Base-by-base conservation (phyloP, 1,140 invertebrate species). In the Coptotermes formosanus region DNA sequence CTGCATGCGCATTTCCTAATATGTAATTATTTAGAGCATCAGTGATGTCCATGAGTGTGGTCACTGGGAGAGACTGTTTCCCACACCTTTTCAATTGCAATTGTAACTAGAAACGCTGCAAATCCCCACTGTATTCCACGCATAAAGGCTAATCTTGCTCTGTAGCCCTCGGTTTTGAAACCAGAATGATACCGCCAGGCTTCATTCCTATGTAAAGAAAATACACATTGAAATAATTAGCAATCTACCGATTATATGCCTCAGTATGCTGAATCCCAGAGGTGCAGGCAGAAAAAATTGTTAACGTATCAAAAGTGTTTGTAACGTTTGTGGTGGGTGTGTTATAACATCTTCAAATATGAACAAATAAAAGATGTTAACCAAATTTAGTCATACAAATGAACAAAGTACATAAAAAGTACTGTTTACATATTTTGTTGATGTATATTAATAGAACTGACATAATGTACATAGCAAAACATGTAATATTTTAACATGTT, bases 151-250 rank as follows among this genome's bases (percentile, higher is more conserved):
- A 86, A 88, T 11, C 89, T 88, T 0, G 90, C 87, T 52, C 92
- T 90, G 4, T 88, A 44, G 0, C 75, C 85, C 59, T 89, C 88
- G 0, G 91, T 92, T 2, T 92, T 92, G 82, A 69, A 69, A 69
- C 23, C 21, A 81, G 90, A 90, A 88, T 94, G 88, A 88, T 92
- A 96, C 32, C 95, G 91, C 96, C 96, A 97, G 0, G 95, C 95
- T 91, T 97, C 93, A 91, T 97, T 97, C 88, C 95, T 95, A 89
- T 19, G 90, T 91, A 85, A 88, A 82, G 75, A 87, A 84, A 85
- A 87, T 23, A 48, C 82, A 82, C 64, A 48, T 52, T 52, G 8
- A n/a, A 55, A 69, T 69, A 23, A 23, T 64, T 25, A 69, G 64
- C 25, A 69, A 7, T 19, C 3, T 69, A n/a, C 1, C 19, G 16